Evolutionary conservation across 2,797 vertebrate species (phyloP), one percentile per base, ranked within the genome.

Genomic region (Ptychadena robeensis): DNA sequence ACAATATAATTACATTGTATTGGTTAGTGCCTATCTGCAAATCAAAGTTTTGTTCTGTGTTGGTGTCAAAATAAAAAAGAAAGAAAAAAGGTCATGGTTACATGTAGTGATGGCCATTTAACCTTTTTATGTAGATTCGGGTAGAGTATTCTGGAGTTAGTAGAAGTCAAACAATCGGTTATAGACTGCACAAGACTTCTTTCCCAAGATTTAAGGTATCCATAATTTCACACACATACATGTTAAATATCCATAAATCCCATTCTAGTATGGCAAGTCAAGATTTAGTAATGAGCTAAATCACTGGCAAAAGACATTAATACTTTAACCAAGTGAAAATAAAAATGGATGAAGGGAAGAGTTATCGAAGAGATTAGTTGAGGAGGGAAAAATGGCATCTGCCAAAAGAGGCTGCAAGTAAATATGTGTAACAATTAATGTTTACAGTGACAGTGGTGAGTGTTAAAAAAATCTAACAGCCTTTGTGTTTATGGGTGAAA

Each of bases 401-500:
- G 95, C 93, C 95, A 95, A 95, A 94, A 92, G 92, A 80, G 71
- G 94, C 94, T 93, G 93, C 89, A 91, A 94, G 94, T 94, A 95
- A 96, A 95, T 95, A 95, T 95, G 94, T 95, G 95, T 94, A 94
- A 94, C 94, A 94, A 95, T 95, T 95, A 95, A 94, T 95, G 94
- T 95, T 95, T 95, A 95, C 94, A 95, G 94, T 95, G 93, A 95
- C 93, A 95, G 93, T 95, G 92, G 94, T 94, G 95, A 94, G 93
- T 94, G 94, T 95, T 94, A 87, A 91, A 92, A 40, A 88, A 94
- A 94, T 94, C 91, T 93, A 92, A 92, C 89, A 92, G 93, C 93
- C 93, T 91, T 93, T 94, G 91, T 91, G 89, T 94, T 94, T 94
- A 93, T 92, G 92, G 83, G 91, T 90, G 92, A 93, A 94, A 91